Conservation (phyloP, 2,888 invertebrate species). For the Pandemis heparana region DNA sequence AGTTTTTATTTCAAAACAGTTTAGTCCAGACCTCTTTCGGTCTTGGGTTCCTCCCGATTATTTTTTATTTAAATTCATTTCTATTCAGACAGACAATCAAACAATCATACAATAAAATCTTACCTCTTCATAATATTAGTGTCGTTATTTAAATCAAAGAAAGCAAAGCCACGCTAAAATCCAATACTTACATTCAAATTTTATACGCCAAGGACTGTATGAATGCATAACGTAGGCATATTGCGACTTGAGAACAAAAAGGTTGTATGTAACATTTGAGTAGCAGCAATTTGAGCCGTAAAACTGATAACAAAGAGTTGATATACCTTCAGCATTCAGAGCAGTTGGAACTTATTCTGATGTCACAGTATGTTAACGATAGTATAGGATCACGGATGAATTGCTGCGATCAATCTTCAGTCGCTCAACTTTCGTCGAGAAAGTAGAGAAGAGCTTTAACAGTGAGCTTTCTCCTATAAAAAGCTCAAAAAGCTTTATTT, state of each 20-base stretch:
- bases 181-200: neutral
- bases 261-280: neutral
- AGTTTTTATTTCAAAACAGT: neutral
- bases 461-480: slow-evolving; percentile 25
- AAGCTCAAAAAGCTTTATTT: slow-evolving; percentile 4
- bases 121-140: too few relatives aligned
- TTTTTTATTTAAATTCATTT: too few relatives aligned
- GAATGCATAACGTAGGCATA: neutral
- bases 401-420: slow-evolving; percentile 48
- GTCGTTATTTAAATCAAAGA: too few relatives aligned
- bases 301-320: neutral
- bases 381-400: slow-evolving; percentile 42
- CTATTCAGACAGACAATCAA: too few relatives aligned
- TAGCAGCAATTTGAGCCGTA: neutral
- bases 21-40: neutral
- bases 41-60: too few relatives aligned
- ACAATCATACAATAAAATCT: too few relatives aligned
- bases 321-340: neutral
- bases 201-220: neutral
- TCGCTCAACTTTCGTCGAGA: slow-evolving; percentile 45
- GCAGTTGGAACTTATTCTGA: neutral
- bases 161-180: too few relatives aligned
- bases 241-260: too few relatives aligned
- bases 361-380: slow-evolving; percentile 18
- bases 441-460: slow-evolving; percentile 14